Conservation (phyloP, 2,113 vertebrate species). For the Lipotes vexillifer region DNA sequence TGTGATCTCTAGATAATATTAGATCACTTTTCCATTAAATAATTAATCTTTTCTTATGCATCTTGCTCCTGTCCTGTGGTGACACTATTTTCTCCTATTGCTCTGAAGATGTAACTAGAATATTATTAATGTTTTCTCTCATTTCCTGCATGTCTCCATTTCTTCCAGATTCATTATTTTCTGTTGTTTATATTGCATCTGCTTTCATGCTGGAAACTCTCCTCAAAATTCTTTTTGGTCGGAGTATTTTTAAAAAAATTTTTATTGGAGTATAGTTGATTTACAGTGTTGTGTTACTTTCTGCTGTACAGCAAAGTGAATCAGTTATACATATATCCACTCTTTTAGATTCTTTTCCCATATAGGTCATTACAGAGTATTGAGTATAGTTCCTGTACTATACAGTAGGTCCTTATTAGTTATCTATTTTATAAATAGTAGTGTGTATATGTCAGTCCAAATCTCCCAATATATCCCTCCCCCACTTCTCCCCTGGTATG, state of each 20-base stretch:
- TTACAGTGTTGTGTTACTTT: not conserved
- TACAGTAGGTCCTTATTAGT: not conserved
- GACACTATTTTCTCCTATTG: not conserved
- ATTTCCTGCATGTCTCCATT: not conserved
- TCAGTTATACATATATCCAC: not conserved
- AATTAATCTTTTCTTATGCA: not conserved
- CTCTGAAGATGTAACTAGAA: not conserved
- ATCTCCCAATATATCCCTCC: not conserved
- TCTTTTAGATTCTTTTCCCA: not conserved
- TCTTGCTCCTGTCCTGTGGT: not conserved
- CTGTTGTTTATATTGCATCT: not conserved
- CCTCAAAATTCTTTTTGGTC: not conserved
- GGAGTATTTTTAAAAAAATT: not conserved
- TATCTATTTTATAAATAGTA: not conserved
- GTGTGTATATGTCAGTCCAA: not conserved
- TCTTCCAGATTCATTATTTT: not conserved
- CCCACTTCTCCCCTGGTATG: not conserved
- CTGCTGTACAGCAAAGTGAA: not conserved
- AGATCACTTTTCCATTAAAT: not conserved
- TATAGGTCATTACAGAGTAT: not conserved
- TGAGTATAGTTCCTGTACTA: not conserved
- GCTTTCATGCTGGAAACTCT: not conserved
- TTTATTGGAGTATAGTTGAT: not conserved
- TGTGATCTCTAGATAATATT: not conserved
- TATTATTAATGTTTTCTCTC: not conserved